These are phyloP conservation scores for Rhynchonycteris naso DNA, from an alignment of 2,797 vertebrate genomes.

Conservation along the genomic window DNA sequence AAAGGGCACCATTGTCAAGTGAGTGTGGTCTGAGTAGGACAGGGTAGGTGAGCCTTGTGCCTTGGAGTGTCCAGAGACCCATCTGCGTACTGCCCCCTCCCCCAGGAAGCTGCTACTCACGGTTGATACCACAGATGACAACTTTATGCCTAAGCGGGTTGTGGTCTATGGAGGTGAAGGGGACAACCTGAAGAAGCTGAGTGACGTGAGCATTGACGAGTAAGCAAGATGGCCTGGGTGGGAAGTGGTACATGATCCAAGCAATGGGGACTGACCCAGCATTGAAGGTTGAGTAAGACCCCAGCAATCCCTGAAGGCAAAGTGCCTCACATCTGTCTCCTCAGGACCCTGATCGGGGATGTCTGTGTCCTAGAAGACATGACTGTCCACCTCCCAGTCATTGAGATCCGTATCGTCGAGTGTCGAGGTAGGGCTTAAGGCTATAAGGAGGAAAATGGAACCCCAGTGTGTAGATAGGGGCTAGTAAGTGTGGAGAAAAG, in stretches of 20 bases:
- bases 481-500: not conserved
- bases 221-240: constrained; percentile 83
- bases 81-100: not conserved
- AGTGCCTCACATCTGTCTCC: constrained; percentile 31
- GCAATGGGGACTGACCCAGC: not conserved
- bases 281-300: not conserved
- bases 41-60: not conserved
- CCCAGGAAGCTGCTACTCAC: constrained; percentile 95
- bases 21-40: constrained; percentile 70
- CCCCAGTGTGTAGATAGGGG: not conserved
- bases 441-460: not conserved
- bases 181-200: constrained; percentile 96
- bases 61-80: not conserved
- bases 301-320: not conserved
- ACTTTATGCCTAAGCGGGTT: constrained; percentile 97
- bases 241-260: not conserved
- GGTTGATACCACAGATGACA: constrained; percentile 97
- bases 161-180: constrained; percentile 95
- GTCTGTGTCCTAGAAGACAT: constrained; percentile 98
- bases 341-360: constrained; percentile 95
- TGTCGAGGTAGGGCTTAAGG: constrained; percentile 90
- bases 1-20: constrained; percentile 98
- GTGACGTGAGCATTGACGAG: constrained; percentile 95
- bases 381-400: constrained; percentile 93
- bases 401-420: constrained; percentile 96